Evolutionary conservation across 1,140 invertebrate species (phyloP), one percentile per base, ranked within the genome.

Genomic region (Coelopa frigida): DNA sequence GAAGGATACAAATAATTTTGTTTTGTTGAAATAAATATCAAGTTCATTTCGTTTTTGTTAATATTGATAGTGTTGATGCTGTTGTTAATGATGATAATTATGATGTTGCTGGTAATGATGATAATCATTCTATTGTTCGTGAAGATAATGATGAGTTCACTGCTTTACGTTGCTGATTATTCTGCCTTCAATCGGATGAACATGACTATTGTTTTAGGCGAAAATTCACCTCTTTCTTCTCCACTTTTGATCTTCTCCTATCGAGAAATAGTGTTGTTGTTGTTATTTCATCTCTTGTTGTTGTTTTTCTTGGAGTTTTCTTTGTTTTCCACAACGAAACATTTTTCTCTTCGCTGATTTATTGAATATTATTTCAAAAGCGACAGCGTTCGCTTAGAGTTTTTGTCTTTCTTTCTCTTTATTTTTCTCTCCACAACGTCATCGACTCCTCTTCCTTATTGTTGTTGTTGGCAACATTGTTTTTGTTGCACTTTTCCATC

Each of bases 321-420:
- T 36, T 11, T 17, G 8, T 15, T 15, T 36, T n/a, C n/a, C 20
- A 18, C 24, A 21, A 37, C 17, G 8, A 24, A 42, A 42, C 35
- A 35, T 32, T 44, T 44, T 44, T 26, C 42, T 35, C 17, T 22
- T 17, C 31, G 42, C 42, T 44, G 42, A 44, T 44, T 44, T 44
- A 44, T 44, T 44, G 42, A 44, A 44, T 44, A 44, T 44, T 44
- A 44, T 44, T 44, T 44, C 24, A 33, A 44, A 35, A 44, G 31
- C 31, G 42, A 44, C 42, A 44, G 42, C 42, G 26, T 35, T 33
- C 42, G 31, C 35, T 44, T 35, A 33, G 27, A 8, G 14, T 10
- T 29, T 29, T 29, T 29, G 14, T 29, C 8, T 29, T 29, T 29
- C 14, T 29, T 10, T 29, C 14, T 29, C 14, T 29, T 14, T 29